Percentiles rank a stretch among this genome's conserved stretches.
phyloP scores from a whole-genome alignment of 2,113 vertebrate species.

The Aphyosemion australe region DNA sequence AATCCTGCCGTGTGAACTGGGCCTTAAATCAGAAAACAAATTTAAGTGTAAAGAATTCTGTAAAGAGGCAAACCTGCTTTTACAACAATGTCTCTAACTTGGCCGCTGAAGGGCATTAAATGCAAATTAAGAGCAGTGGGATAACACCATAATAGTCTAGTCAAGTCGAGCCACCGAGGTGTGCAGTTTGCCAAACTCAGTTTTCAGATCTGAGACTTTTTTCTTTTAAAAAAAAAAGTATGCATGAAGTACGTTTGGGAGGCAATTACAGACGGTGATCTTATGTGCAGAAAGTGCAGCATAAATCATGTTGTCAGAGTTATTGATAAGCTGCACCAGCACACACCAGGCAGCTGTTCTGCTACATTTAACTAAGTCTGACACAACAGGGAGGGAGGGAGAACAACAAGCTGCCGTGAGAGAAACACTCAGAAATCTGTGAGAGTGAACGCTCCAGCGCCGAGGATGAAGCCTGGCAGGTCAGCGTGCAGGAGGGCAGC shows the following conservation, averaged over 20 bases:
- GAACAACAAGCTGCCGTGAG: slow-evolving; percentile 12
- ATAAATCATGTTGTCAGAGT: slow-evolving; percentile 71
- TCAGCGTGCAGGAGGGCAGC: slow-evolving; percentile 41
- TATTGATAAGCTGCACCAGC: slow-evolving; percentile 69
- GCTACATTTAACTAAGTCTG: slow-evolving; percentile 69
- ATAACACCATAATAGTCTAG: slow-evolving; percentile 33
- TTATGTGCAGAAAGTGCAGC: slow-evolving; percentile 53
- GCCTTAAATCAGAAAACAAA: no score
- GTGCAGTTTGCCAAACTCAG: slow-evolving; percentile 51
- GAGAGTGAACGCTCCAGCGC: slow-evolving; percentile 1
- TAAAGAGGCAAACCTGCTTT: no score
- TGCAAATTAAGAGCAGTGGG: slow-evolving; percentile 20
- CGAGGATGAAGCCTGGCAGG: slow-evolving; percentile 39
- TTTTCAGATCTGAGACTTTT: background rate
- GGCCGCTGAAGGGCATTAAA: no score
- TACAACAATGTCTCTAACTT: no score
- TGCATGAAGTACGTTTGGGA: slow-evolving; percentile 55
- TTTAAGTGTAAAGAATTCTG: no score
- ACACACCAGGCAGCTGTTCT: slow-evolving; percentile 64
- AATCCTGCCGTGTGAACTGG: no score
- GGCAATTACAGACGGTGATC: slow-evolving; percentile 63
- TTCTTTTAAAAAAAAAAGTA: slow-evolving; percentile 3
- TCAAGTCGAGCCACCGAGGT: slow-evolving; percentile 34
- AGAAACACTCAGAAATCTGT: slow-evolving; percentile 19
- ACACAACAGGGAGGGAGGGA: slow-evolving; percentile 31